Percentiles rank a stretch among this genome's conserved stretches.
Evolutionary conservation across 2,797 vertebrate genomes (phyloP).

Genomic region (Oophaga sylvatica): DNA sequence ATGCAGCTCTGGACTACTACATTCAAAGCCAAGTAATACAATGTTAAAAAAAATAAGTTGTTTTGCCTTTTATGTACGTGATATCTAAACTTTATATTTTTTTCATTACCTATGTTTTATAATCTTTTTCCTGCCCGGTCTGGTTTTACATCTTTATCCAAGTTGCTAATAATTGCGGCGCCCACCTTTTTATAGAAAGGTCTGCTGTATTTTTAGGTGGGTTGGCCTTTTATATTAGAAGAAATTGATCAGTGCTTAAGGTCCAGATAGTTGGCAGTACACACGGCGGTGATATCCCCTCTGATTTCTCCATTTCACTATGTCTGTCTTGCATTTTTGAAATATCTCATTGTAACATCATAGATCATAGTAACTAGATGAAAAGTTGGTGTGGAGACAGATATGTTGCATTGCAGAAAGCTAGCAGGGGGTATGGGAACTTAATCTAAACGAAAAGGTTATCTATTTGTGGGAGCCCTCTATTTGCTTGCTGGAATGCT

Average conservation of each 20-base stretch:
- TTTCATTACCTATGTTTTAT: not conserved
- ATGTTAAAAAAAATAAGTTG: not conserved
- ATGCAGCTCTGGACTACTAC: too few relatives aligned
- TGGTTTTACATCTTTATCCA: not conserved
- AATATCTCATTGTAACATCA: conserved; percentile 48
- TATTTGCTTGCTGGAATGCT: conserved; percentile 29
- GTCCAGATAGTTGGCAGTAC: conserved; percentile 3
- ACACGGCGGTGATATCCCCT: conserved; percentile 57
- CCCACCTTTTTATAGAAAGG: not conserved
- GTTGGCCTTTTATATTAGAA: not conserved
- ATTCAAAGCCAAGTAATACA: too few relatives aligned
- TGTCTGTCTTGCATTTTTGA: conserved; percentile 15
- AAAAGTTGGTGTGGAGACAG: conserved; percentile 45
- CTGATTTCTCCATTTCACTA: conserved; percentile 5
- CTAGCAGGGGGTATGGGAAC: conserved; percentile 39
- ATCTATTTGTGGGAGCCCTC: conserved; percentile 51
- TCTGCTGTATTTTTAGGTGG: not conserved
- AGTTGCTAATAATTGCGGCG: not conserved
- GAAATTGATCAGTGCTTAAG: not conserved
- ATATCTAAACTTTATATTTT: not conserved
- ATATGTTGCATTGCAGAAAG: conserved; percentile 32
- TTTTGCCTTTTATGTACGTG: not conserved
- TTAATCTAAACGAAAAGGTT: conserved; percentile 58
- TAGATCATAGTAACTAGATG: conserved; percentile 41
- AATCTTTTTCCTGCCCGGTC: not conserved